These are phyloP conservation scores for Phenganax subtilis DNA, from an alignment of 92 coral and sea anemone species.

Conservation along the genomic window DNA sequence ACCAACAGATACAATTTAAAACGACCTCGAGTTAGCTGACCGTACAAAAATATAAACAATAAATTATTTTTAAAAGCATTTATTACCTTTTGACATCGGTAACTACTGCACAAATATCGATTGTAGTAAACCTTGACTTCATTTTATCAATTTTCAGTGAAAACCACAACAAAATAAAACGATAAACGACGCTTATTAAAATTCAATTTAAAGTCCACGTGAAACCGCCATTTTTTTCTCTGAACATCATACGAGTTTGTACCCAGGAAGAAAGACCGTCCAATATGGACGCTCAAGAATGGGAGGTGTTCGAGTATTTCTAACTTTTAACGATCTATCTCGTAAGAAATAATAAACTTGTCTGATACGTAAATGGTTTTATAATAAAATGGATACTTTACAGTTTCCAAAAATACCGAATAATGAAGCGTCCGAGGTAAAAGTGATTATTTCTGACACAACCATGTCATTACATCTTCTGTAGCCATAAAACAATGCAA, in stretches of 20 bases:
- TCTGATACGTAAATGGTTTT: neutral
- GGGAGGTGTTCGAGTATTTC: neutral
- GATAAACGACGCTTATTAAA: neutral
- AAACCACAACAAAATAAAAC: neutral
- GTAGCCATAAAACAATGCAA: neutral
- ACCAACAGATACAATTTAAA: too few species aligned
- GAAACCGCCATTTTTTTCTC: constrained; percentile 4
- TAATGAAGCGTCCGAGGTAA: constrained; percentile 77
- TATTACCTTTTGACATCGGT: constrained; percentile 60
- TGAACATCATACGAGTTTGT: neutral
- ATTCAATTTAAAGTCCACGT: neutral
- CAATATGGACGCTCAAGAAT: neutral
- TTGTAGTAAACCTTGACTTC: constrained; percentile 88
- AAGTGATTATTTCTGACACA: constrained; percentile 1
- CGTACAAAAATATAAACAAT: neutral
- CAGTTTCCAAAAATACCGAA: constrained; percentile 90
- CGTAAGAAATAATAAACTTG: neutral
- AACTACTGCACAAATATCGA: constrained; percentile 79
- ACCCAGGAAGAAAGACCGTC: constrained; percentile 11
- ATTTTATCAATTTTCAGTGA: constrained; percentile 39
- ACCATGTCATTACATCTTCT: neutral
- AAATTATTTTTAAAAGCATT: constrained; percentile 44
- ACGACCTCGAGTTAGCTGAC: too few species aligned
- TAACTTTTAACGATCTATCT: neutral
- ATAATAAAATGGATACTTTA: constrained; percentile 1